phyloP scores from a whole-genome alignment of 2,888 invertebrate genomes.

The Agriopis leucophaearia region DNA sequence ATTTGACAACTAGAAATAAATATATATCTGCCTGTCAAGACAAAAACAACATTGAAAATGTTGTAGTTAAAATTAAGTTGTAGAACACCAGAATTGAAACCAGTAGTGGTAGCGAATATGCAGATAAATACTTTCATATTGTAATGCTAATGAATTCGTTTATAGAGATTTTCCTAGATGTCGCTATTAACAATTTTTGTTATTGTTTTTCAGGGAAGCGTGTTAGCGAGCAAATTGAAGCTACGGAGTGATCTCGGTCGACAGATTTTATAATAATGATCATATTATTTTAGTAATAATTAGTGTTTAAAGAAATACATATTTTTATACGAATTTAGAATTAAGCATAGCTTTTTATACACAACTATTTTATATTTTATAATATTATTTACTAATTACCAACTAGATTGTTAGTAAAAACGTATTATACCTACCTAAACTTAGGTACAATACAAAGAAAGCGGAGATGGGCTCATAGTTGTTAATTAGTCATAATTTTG shows the following conservation, averaged over 20 bases:
- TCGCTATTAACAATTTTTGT: constrained; percentile 35
- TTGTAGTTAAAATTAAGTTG: no score
- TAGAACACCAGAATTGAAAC: not conserved
- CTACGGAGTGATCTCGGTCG: constrained; percentile 82
- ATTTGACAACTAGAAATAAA: no score
- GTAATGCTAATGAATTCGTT: constrained; percentile 6
- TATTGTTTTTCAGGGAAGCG: constrained; percentile 61
- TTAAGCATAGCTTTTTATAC: constrained; percentile 32
- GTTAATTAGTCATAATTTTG: no score
- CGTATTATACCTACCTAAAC: no score
- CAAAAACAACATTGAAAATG: no score
- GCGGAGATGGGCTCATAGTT: no score
- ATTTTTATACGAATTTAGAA: constrained; percentile 30
- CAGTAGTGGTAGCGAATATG: not conserved
- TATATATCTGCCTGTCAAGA: no score
- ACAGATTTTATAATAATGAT: constrained; percentile 43
- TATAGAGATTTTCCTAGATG: constrained; percentile 42
- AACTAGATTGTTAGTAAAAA: no score
- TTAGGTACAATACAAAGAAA: no score
- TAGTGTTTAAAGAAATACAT: not conserved
- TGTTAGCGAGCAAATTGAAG: constrained; percentile 75
- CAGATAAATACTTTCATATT: not conserved
- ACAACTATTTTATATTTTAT: not conserved
- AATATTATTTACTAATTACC: not conserved
- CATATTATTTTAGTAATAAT: constrained; percentile 28